These are phyloP conservation scores for Junco hyemalis DNA, from an alignment of 2,113 vertebrate genomes.

Conservation along the genomic window DNA sequence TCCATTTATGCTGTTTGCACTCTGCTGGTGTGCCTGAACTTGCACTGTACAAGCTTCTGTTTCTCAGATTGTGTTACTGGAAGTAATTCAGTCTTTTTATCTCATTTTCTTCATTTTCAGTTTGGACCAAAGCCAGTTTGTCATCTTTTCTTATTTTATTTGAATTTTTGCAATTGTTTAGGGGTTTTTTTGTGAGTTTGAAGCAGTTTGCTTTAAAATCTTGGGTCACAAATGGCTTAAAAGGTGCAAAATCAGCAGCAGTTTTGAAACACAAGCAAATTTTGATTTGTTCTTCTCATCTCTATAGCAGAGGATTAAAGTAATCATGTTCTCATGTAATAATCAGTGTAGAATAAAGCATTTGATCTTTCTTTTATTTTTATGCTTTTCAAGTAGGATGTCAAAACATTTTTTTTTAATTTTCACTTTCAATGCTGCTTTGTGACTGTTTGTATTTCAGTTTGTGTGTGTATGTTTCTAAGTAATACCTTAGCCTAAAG, in stretches of 20 bases:
- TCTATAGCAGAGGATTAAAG: background rate
- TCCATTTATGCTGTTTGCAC: background rate
- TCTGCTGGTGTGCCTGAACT: background rate
- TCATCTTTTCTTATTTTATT: background rate
- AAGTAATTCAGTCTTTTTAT: background rate
- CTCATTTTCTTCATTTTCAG: background rate
- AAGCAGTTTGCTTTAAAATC: background rate
- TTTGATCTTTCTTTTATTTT: background rate
- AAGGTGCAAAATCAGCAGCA: background rate
- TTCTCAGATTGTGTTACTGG: background rate
- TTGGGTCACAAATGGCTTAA: background rate
- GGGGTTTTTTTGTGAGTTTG: background rate
- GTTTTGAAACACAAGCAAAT: background rate
- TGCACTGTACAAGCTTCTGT: accelerated
- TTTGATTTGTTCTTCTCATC: background rate
- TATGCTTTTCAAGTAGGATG: background rate
- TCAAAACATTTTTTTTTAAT: background rate
- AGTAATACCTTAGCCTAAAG: background rate
- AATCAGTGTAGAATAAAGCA: background rate
- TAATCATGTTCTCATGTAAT: background rate
- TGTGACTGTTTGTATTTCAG: background rate
- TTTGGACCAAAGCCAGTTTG: background rate
- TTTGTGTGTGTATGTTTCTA: background rate
- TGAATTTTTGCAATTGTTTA: background rate
- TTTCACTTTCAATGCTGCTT: background rate